Base-by-base conservation (phyloP, 2,888 invertebrate species). In the Conistra vaccinii region DNA sequence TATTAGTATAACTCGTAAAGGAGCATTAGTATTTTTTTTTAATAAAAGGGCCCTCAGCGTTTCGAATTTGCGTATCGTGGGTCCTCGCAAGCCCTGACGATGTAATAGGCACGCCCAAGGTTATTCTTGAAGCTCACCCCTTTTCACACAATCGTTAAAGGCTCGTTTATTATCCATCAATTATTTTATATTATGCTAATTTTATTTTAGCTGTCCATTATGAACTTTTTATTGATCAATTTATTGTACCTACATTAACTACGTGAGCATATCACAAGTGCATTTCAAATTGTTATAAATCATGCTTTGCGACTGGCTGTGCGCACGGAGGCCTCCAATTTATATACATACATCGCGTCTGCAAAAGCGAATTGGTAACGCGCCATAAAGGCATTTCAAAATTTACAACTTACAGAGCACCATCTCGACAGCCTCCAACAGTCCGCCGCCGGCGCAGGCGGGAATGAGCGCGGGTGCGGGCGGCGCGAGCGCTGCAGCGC, bases 401-500 rank as follows among this genome's bases (percentile, higher is more conserved):
- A 95, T 96, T 96, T 96, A 92, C 94, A 96, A 96, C 96, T 96
- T 96, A 95, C 96, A 96, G 96, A 96, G 96, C 95, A 95, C 96
- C 97, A 97, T 97, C 97, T 97, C 98, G 96, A 97, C 97, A 97
- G 97, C 97, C 96, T 97, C 97, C 94, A 97, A 97, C 96, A 97
- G 97, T 94, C 97, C 97, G 92, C 97, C 97, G 93, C 97, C 97
- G 94, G 95, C 97, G 95, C 96, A 96, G 97, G 93, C 97, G 95
- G 95, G 96, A 87, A 94, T 96, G 96, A 94, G 97, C 94, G 96
- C 96, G 92, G 96, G 97, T 89, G 95, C 97, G 90, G 96, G 91
- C 90, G 96, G 94, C 94, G 93, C 92, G 71, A 89, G 97, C 96
- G 93, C 97, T 93, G 88, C 97, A 81, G 95, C 97, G 73, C 94